Evolutionary conservation across 2,888 invertebrate genomes (phyloP).

Genomic region (Ptilodon capucinus): DNA sequence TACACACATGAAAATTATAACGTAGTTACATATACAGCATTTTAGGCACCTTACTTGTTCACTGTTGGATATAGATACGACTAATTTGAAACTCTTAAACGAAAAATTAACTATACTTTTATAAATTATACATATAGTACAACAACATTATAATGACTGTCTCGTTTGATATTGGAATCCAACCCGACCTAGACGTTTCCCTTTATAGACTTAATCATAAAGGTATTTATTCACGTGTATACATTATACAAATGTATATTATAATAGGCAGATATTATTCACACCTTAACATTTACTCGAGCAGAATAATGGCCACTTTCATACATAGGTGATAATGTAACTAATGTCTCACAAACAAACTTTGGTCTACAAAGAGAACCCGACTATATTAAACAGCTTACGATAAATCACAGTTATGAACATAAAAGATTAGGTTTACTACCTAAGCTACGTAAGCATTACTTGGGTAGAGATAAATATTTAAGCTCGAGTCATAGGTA

Average conservation of each 20-base stretch:
- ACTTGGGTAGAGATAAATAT: neutral
- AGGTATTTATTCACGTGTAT: neutral
- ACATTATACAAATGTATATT: neutral
- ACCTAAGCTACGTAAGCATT: no score
- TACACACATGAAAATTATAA: no score
- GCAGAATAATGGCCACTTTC: neutral
- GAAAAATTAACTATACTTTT: no score
- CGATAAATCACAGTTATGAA: neutral
- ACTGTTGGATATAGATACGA: no score
- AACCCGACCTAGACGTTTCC: neutral
- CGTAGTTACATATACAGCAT: no score
- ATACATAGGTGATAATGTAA: neutral
- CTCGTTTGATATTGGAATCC: no score
- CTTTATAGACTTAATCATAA: neutral
- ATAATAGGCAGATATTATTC: neutral
- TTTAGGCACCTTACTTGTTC: no score
- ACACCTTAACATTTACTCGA: neutral
- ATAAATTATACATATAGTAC: no score
- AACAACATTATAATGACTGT: no score
- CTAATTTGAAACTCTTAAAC: no score
- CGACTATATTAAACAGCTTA: neutral
- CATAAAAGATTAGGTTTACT: neutral
- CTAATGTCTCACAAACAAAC: neutral
- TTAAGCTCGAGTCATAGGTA: neutral
- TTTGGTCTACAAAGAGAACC: constrained; percentile 1